A percentile compares a stretch with the other conserved stretches of the same genome.
These are phyloP conservation scores for Chouioia cunea DNA, from an alignment of 2,888 invertebrate genomes.

Conservation along the genomic window DNA sequence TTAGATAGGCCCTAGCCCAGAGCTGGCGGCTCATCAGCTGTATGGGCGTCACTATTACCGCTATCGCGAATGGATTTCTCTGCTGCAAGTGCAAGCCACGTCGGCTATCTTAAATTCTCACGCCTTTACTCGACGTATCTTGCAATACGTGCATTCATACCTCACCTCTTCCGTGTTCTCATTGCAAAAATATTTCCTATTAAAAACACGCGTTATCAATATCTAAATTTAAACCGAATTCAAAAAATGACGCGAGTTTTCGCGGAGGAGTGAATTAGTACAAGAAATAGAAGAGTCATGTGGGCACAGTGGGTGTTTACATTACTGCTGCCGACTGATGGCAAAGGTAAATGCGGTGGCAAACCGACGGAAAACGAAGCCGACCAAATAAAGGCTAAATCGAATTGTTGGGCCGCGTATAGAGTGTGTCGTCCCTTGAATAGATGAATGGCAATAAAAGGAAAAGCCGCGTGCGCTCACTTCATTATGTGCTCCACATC, in stretches of 20 bases:
- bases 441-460: conserved; percentile 37
- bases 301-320: conserved; percentile 24
- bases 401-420: conserved; percentile 7
- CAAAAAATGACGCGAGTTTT: conserved; percentile 10
- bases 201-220: neutral
- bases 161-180: neutral
- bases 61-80: conserved; percentile 37
- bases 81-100: conserved; percentile 19
- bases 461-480: conserved; percentile 31
- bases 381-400: conserved; percentile 40
- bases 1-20: conserved; percentile 28
- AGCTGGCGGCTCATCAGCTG: neutral
- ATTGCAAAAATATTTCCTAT: conserved; percentile 1
- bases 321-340: neutral
- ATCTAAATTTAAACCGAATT: neutral
- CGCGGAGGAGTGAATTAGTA: neutral
- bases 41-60: conserved; percentile 33
- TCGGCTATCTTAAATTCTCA: no score
- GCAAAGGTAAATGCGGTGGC: no score
- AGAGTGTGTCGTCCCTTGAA: conserved; percentile 1
- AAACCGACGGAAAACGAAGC: conserved; percentile 17
- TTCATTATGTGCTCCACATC: conserved; percentile 41
- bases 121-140: no score
- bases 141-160: no score
- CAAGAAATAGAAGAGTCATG: neutral